These are phyloP conservation scores for Aporrectodea caliginosa DNA, from an alignment of 1,140 invertebrate species.

Conservation along the genomic window DNA sequence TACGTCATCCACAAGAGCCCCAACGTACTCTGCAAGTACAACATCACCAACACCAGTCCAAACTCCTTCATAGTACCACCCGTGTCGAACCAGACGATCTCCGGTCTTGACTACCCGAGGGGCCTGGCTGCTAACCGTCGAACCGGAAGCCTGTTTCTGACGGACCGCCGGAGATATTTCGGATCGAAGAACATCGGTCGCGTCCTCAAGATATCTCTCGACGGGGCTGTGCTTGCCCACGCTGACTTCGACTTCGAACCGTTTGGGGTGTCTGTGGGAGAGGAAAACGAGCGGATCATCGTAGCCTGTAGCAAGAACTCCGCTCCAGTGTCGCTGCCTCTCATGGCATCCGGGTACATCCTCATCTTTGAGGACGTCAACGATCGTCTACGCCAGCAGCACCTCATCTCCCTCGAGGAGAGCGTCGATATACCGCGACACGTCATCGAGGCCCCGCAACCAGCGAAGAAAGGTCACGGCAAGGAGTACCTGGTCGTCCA, in stretches of 20 bases:
- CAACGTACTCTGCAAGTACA: not conserved
- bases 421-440: not conserved
- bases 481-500: not conserved
- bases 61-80: not conserved
- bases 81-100: not conserved
- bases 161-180: not conserved
- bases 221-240: not conserved
- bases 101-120: not conserved
- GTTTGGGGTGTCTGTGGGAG: not conserved
- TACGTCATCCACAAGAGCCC: not conserved
- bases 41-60: not conserved
- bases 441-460: not conserved
- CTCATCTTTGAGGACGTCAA: not conserved
- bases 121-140: not conserved
- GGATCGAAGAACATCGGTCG: not conserved
- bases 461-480: no score
- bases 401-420: not conserved
- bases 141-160: not conserved
- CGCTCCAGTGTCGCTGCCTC: not conserved
- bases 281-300: not conserved
- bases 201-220: not conserved
- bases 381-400: not conserved
- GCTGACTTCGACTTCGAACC: not conserved
- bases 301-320: not conserved
- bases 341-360: not conserved